These are phyloP conservation scores for Callithrix jacchus DNA, from an alignment of 2,113 vertebrate genomes.

Conservation along the genomic window DNA sequence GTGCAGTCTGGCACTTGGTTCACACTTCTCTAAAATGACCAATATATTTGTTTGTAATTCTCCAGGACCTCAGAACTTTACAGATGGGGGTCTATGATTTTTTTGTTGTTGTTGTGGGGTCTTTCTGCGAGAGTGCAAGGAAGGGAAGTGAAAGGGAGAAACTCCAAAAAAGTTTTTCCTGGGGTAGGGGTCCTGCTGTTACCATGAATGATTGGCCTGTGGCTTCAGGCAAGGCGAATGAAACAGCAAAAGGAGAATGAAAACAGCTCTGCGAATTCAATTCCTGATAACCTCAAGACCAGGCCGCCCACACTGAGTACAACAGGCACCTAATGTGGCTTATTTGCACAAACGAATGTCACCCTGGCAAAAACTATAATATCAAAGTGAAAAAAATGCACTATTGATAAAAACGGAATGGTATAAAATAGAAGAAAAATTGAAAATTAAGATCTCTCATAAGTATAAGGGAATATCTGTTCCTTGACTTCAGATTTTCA, in stretches of 20 bases:
- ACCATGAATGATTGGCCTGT: too few relatives aligned
- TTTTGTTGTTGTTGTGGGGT: neutral
- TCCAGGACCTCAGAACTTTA: neutral
- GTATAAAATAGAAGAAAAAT: neutral
- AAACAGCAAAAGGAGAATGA: neutral
- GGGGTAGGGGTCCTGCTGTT: neutral
- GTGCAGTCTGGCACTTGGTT: neutral
- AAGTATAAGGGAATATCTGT: neutral
- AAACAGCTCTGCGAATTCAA: neutral
- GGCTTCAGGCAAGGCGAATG: neutral
- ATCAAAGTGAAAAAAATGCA: neutral
- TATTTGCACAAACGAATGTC: neutral
- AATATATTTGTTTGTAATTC: neutral
- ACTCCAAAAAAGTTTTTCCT: neutral
- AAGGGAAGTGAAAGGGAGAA: neutral
- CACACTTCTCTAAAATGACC: neutral
- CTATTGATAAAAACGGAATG: neutral
- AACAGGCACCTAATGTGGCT: neutral
- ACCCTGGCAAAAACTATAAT: neutral
- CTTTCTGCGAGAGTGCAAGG: neutral
- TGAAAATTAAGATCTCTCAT: neutral
- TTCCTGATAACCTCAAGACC: neutral
- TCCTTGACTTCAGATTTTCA: neutral
- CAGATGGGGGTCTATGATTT: neutral
- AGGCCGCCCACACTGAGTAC: fast-evolving